phyloP scores from a whole-genome alignment of 2,888 invertebrate genomes.

The Taenaris catops region DNA sequence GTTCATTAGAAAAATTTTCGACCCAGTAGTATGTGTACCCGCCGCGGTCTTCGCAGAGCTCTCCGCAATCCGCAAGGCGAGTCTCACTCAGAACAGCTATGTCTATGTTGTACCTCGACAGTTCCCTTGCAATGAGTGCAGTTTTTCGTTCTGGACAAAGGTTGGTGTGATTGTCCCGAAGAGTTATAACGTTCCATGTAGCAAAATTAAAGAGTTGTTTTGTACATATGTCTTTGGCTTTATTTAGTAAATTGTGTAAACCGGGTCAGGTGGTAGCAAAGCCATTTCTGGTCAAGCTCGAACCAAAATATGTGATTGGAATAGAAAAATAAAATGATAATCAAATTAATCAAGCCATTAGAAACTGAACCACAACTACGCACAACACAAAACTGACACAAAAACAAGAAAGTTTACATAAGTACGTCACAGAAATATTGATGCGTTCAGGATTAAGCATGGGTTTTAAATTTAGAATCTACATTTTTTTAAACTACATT shows the following conservation, averaged over 20 bases:
- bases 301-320: slow-evolving; percentile 64
- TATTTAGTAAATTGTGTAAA: slow-evolving; percentile 85
- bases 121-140: slow-evolving; percentile 23
- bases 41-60: slow-evolving; percentile 13
- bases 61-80: slow-evolving; percentile 21
- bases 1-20: too few relatives aligned
- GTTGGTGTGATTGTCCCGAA: slow-evolving; percentile 22
- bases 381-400: slow-evolving; percentile 78
- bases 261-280: slow-evolving; percentile 88
- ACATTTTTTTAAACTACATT: too few relatives aligned
- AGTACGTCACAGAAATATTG: slow-evolving; percentile 15
- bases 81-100: slow-evolving; percentile 26
- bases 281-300: slow-evolving; percentile 82
- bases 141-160: slow-evolving; percentile 22
- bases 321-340: slow-evolving; percentile 67
- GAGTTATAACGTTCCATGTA: slow-evolving; percentile 26
- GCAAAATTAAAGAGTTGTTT: too few relatives aligned
- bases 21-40: slow-evolving; percentile 17
- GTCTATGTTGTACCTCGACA: slow-evolving; percentile 22
- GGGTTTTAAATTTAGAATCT: background rate
- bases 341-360: slow-evolving; percentile 74
- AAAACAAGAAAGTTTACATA: slow-evolving; percentile 53
- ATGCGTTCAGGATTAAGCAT: slow-evolving; percentile 16
- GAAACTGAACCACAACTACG: slow-evolving; percentile 75
- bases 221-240: too few relatives aligned